Conservation (phyloP, 2,113 vertebrate genomes). For the Pelecanoides urinatrix region DNA sequence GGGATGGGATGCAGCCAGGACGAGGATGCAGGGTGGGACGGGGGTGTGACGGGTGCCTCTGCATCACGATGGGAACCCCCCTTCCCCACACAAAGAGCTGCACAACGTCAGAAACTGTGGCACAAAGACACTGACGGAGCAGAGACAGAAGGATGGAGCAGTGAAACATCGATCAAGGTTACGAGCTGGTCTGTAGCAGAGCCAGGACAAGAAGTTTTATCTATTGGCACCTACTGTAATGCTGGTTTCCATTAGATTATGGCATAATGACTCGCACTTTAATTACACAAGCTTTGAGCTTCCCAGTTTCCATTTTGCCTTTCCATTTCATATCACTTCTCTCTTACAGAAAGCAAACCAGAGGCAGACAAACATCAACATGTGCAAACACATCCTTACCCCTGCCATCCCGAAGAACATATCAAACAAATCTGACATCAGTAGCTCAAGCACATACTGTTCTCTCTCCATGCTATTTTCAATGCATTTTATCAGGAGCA, state of each 20-base stretch:
- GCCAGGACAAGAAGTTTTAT: neutral
- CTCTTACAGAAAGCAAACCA: neutral
- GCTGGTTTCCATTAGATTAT: neutral
- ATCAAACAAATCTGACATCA: neutral
- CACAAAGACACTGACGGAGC: neutral
- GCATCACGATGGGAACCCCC: rapidly evolving
- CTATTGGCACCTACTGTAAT: neutral
- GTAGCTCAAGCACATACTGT: neutral
- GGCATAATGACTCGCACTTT: neutral
- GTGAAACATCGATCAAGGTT: rapidly evolving
- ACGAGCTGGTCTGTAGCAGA: neutral
- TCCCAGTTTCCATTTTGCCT: neutral
- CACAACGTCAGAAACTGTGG: rapidly evolving
- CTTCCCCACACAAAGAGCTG: neutral
- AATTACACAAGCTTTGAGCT: neutral
- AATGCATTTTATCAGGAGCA: neutral
- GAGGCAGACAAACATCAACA: neutral
- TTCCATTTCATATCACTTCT: neutral
- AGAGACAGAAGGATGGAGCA: neutral
- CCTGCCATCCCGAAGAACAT: neutral
- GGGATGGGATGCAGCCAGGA: neutral
- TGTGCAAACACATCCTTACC: neutral
- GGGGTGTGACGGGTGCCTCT: rapidly evolving
- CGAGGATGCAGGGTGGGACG: neutral
- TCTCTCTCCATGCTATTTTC: neutral